Evolutionary conservation across 1,140 invertebrate genomes (phyloP).

Genomic region (Argopecten irradians): DNA sequence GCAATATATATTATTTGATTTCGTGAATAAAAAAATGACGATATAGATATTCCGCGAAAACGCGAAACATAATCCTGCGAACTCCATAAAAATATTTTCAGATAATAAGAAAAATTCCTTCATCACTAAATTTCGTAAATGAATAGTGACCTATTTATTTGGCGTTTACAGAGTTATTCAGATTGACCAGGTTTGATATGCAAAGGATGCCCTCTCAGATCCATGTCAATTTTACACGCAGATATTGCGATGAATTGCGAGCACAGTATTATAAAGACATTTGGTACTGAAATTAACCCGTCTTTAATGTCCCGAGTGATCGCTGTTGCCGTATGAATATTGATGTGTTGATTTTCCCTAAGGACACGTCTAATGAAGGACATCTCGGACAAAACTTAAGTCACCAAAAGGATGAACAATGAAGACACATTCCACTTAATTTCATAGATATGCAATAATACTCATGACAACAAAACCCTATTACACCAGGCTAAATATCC

Average conservation of each 20-base stretch:
- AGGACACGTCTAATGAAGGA: not conserved
- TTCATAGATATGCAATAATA: conserved; percentile 13
- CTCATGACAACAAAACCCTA: not conserved
- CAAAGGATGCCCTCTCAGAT: not conserved
- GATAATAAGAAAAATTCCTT: no score
- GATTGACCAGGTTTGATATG: not conserved
- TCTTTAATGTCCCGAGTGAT: not conserved
- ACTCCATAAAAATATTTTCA: no score
- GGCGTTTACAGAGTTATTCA: not conserved
- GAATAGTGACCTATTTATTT: no score
- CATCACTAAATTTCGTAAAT: no score
- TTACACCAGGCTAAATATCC: conserved; percentile 4
- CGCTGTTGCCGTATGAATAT: not conserved
- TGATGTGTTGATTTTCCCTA: not conserved
- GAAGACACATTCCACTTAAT: not conserved
- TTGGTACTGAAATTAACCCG: no score
- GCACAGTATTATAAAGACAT: no score
- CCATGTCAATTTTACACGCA: not conserved
- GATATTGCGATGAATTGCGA: not conserved
- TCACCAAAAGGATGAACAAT: not conserved
- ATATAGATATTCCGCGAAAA: no score
- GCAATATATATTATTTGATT: no score
- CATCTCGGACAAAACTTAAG: not conserved
- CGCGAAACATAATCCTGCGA: no score
- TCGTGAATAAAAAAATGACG: no score